Evolutionary conservation across 2,113 vertebrate species (phyloP), one percentile per base, ranked within the genome.

Genomic region (Lagopus leucura): DNA sequence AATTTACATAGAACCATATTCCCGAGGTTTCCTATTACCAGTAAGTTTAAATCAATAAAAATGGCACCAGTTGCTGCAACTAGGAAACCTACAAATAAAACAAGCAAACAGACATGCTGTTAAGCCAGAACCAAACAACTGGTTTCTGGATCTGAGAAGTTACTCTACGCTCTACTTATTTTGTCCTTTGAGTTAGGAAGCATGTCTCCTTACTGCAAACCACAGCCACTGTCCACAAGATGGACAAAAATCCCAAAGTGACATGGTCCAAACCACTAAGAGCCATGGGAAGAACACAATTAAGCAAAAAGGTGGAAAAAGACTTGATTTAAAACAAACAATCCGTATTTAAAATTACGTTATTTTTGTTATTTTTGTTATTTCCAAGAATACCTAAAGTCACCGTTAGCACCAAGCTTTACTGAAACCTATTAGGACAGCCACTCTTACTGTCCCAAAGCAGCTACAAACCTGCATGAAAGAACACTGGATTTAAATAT

Each of bases 311-410:
- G 20, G 19, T 43, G 30, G 34, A 25, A 66, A 78, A 78, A 50
- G 6, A 19, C 36, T 78, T 72, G 66, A 67, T 28, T 84, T 64
- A 54, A 28, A 54, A 28, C 52, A 54, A 54, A 54, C 27, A 30
- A 54, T 38, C 27, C 8, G 1, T 24, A 67, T 20, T 61, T 38
- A 67, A 78, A 73, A 50, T 17, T 15, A 14, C n/a, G n/a, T n/a
- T n/a, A n/a, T n/a, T n/a, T n/a, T n/a, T n/a, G n/a, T 25, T 6
- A 32, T 34, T 78, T 79, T 87, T 45, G 19, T 55, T 55, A 54
- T 34, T 78, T 58, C 28, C 0, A 2, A 40, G n/a, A 70, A 50
- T 40, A 36, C 20, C 1, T 0, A 2, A 66, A 43, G 63, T 40
- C n/a, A 43, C 38, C 36, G 38, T 30, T 30, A 52, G 79, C 22